Evolutionary conservation across 2,113 vertebrate genomes (phyloP).

Genomic region (Sinocyclocheilus grahami): DNA sequence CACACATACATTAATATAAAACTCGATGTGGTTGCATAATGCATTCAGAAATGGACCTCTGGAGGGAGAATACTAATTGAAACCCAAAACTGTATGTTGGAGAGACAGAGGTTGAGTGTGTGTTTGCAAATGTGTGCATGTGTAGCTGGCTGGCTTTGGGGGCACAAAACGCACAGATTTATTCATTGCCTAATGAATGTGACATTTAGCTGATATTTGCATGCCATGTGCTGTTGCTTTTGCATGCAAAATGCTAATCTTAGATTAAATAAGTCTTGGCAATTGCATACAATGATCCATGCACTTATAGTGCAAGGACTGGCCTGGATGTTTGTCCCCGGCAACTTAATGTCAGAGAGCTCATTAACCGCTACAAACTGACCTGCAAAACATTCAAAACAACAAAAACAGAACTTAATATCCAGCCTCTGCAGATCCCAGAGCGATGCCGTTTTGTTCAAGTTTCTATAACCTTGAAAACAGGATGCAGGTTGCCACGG

Average conservation of each 20-base stretch:
- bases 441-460: neutral
- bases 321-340: conserved; percentile 60
- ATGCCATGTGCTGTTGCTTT: conserved; percentile 59
- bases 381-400: neutral
- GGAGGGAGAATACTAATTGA: conserved; percentile 27
- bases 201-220: conserved; percentile 82
- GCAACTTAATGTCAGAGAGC: conserved; percentile 61
- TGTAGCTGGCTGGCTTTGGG: conserved; percentile 43
- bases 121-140: conserved; percentile 41
- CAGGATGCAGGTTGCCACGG: conserved; percentile 10
- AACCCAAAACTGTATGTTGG: conserved; percentile 6
- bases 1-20: conserved; percentile 33
- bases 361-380: conserved; percentile 70
- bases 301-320: conserved; percentile 63
- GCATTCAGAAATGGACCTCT: conserved; percentile 19
- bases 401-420: conserved; percentile 40
- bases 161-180: conserved; percentile 61
- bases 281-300: conserved; percentile 71
- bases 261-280: conserved; percentile 75
- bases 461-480: conserved; percentile 25
- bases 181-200: conserved; percentile 73
- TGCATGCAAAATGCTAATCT: conserved; percentile 63
- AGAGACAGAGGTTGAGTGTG: conserved; percentile 16
- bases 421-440: neutral
- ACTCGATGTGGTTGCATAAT: conserved; percentile 27